Evolutionary conservation across 1,140 invertebrate genomes (phyloP), one percentile per base, ranked within the genome.

Genomic region (Limonius californicus): DNA sequence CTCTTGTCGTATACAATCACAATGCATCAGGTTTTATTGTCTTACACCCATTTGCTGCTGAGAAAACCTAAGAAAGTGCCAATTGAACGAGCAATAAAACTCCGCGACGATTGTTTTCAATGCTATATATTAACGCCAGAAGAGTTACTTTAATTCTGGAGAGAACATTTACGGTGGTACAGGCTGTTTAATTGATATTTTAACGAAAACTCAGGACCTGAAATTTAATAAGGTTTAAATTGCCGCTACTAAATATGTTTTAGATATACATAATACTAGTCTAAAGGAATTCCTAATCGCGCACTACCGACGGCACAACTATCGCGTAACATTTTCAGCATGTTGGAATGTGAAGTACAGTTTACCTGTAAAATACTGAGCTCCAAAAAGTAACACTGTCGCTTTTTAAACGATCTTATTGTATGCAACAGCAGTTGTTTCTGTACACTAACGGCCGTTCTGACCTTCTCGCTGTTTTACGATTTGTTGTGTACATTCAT

Each of bases 21-120:
- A 72, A 74, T 74, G 69, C 72, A 74, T 74, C 73, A 74, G 73
- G 72, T 73, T 74, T 74, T 74, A 74, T 74, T 73, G 73, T 74
- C 73, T 72, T 72, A 73, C 72, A 74, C 64, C 67, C 73, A 69
- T 73, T 73, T 65, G 62, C 70, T 66, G 67, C 70, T 69, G 69
- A 71, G 70, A 69, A 74, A 74, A 73, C 69, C 68, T 69, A 73
- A 74, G 73, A 73, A 74, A 74, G 72, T 74, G 72, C 70, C 73
- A 71, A 74, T 74, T 71, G 73, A 74, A 74, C 65, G 72, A 72
- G 73, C 73, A 71, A 74, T 74, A 74, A 74, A 74, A 74, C 73
- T 72, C 57, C 66, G 68, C 62, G 69, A 66, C 70, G 73, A 74
- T 74, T 74, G 73, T 74, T 74, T 72, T 71, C 64, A 63, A 63